A percentile compares a stretch with the other conserved stretches of the same genome.
Evolutionary conservation across 2,888 invertebrate genomes (phyloP).

Genomic region (Nomada fabriciana): DNA sequence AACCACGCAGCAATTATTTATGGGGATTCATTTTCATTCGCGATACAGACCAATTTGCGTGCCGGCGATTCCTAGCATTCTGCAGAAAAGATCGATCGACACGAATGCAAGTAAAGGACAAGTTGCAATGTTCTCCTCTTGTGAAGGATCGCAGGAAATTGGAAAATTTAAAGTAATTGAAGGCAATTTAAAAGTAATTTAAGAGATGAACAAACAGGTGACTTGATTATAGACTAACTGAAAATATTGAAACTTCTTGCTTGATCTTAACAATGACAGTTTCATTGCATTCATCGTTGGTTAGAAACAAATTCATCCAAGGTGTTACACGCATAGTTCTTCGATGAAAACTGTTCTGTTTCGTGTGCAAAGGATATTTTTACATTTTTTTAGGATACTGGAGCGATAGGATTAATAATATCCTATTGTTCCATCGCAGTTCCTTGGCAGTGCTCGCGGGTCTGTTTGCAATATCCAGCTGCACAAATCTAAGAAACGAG

Average conservation of each 20-base stretch:
- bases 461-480: too few relatives aligned
- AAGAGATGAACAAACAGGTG: too few relatives aligned
- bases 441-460: too few relatives aligned
- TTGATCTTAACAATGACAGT: too few relatives aligned
- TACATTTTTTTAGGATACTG: too few relatives aligned
- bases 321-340: too few relatives aligned
- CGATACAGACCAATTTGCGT: slow-evolving; percentile 21
- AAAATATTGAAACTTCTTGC: too few relatives aligned
- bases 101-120: slow-evolving; percentile 13
- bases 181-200: background rate
- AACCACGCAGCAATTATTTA: slow-evolving; percentile 31
- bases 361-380: too few relatives aligned
- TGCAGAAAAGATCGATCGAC: slow-evolving; percentile 17
- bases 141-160: background rate
- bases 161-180: background rate
- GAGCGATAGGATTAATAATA: background rate
- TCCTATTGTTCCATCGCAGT: slow-evolving; percentile 14
- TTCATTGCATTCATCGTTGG: too few relatives aligned
- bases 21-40: slow-evolving; percentile 34
- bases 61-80: slow-evolving; percentile 38
- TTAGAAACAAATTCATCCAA: too few relatives aligned
- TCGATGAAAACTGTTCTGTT: too few relatives aligned
- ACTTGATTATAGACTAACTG: too few relatives aligned
- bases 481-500: slow-evolving; percentile 18
- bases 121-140: background rate